Base-by-base conservation (phyloP, 2,888 invertebrate species). In the Archips crataeganus region DNA sequence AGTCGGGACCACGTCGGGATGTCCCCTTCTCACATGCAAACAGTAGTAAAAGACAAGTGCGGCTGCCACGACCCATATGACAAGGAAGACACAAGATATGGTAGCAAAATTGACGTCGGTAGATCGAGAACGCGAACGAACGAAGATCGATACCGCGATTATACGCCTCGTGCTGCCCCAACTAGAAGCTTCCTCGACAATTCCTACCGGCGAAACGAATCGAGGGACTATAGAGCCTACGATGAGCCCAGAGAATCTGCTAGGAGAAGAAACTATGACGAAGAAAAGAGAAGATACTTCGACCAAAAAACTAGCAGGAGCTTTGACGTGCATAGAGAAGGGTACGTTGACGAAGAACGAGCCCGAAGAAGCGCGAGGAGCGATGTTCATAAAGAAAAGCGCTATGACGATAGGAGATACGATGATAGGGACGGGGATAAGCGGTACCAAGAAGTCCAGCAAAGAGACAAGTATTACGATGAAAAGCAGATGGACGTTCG, bases 221-320 rank as follows among this genome's bases (percentile, higher is more conserved):
- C 78, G 10, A 81, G 84, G 49, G 84, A 85, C 5, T 87, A 84
- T 65, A 82, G 72, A 63, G 67, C 87, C 4, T 87, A 84, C 74
- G 88, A 88, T 1, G 80, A 80, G 0, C 76, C 77, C 68, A 73
- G 77, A 68, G 79, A 78, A 34, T 64, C 70, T 6, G 42, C 34
- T 1, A 81, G 85, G 72, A 79, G 79, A 5, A 83, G 83, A 74
- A 78, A 80, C 57, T 86, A 85, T 62, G 89, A 90, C 0, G 88
- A 88, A 2, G 86, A 87, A 1, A 87, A 85, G 60, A 83, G 85
- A 74, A 83, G 83, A 70, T 83, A 79, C 23, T 85, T 83, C 47
- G 92, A 90, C 36, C 88, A 90, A 67, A 92, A 87, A 70, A 86
- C 89, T 1, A 92, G 90, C 70, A 84, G 92, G 72, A 93, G 93